Conservation (phyloP, 2,797 vertebrate species). For the Cirrhinus mrigala region DNA sequence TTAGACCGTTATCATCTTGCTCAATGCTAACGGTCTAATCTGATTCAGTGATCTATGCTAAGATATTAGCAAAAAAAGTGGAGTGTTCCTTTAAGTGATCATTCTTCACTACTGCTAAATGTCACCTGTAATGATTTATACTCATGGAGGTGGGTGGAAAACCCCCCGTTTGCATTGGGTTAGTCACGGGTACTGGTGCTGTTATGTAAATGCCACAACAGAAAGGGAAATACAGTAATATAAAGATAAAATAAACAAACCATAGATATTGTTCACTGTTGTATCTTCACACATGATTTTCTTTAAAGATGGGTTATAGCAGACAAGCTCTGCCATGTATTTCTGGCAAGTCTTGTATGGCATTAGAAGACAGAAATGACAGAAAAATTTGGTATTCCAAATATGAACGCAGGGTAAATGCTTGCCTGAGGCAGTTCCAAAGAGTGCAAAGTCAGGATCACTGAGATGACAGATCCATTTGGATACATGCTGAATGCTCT, state of each 20-base stretch:
- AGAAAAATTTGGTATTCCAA: conserved; percentile 65
- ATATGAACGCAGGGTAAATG: conserved; percentile 68
- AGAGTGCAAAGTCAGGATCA: conserved; percentile 58
- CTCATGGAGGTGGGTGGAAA: background rate
- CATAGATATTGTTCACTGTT: conserved; percentile 72
- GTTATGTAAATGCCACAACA: conserved; percentile 79
- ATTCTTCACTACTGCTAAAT: background rate
- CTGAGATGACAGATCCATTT: conserved; percentile 41
- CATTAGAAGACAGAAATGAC: conserved; percentile 53
- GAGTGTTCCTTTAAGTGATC: no score
- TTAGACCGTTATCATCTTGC: no score
- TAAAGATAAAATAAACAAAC: conserved; percentile 60
- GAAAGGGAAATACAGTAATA: conserved; percentile 67
- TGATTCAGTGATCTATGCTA: no score
- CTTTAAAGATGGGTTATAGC: conserved; percentile 76
- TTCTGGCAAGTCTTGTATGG: conserved; percentile 65
- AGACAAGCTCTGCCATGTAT: conserved; percentile 72
- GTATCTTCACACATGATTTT: conserved; percentile 74
- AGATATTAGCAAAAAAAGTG: no score
- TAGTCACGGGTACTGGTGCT: background rate
- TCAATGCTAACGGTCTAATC: no score
- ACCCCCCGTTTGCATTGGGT: background rate
- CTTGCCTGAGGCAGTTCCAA: conserved; percentile 54
- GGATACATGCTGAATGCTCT: conserved; percentile 25
- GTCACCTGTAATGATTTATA: background rate